Evolutionary conservation across 1,140 invertebrate genomes (phyloP).

Genomic region (Diploscapter pachys): DNA sequence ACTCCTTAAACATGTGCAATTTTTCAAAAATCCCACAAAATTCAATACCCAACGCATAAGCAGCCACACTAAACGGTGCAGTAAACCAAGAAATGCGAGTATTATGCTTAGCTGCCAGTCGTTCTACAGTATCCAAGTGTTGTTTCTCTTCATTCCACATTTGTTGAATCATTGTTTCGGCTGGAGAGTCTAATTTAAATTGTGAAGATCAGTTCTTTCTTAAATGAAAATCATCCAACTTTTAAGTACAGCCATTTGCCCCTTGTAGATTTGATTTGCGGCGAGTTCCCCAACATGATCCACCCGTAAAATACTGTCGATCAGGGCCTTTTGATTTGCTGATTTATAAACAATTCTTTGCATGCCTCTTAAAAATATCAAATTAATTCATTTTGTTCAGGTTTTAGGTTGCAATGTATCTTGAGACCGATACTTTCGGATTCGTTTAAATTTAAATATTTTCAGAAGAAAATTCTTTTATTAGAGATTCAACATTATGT

Average conservation of each 20-base stretch:
- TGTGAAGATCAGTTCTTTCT: no score
- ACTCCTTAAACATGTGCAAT: slow-evolving; percentile 61
- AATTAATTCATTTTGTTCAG: no score
- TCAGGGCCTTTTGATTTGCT: slow-evolving; percentile 49
- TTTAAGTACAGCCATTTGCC: slow-evolving; percentile 65
- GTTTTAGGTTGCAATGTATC: no score
- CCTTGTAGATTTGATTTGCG: slow-evolving; percentile 94
- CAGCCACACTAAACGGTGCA: slow-evolving; percentile 91
- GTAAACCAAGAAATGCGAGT: slow-evolving; percentile 82
- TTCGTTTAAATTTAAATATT: no score
- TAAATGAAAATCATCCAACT: not conserved
- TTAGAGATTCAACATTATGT: no score
- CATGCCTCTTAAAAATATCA: no score
- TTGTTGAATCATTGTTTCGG: slow-evolving; percentile 81
- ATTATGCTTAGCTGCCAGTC: slow-evolving; percentile 81
- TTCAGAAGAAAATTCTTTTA: no score
- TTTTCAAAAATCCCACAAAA: slow-evolving; percentile 4
- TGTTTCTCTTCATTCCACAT: slow-evolving; percentile 99
- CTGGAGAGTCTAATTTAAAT: slow-evolving; percentile 64
- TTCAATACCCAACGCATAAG: slow-evolving; percentile 78
- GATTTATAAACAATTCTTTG: slow-evolving; percentile 9
- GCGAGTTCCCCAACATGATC: slow-evolving; percentile 98
- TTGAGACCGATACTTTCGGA: no score
- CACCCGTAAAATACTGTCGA: slow-evolving; percentile 87
- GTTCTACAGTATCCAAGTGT: slow-evolving; percentile 85